A percentile compares a stretch with the other conserved stretches of the same genome.
phyloP scores from a whole-genome alignment of 2,797 vertebrate genomes.

The Apodemus agrarius region DNA sequence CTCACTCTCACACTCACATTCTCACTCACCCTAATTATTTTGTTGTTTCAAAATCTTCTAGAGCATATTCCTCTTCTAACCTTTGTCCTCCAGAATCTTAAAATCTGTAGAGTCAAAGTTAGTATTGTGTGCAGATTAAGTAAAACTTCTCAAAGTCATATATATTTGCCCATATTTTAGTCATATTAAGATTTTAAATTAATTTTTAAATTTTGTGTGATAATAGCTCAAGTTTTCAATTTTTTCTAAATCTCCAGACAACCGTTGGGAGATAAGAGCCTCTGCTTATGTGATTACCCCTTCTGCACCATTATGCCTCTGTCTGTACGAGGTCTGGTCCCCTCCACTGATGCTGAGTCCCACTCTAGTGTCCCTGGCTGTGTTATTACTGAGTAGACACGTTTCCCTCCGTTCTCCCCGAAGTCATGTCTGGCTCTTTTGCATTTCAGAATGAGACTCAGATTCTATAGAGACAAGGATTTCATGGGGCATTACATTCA shows the following conservation, averaged over 20 bases:
- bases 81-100: neutral
- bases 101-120: neutral
- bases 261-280: neutral
- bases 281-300: neutral
- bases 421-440: neutral
- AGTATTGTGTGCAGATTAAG: neutral
- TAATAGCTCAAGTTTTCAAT: neutral
- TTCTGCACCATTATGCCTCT: neutral
- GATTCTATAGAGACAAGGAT: neutral
- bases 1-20: neutral
- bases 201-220: neutral
- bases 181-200: neutral
- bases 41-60: neutral
- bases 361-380: neutral
- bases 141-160: neutral
- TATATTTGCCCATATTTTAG: neutral
- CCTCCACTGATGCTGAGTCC: neutral
- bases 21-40: neutral
- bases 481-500: neutral
- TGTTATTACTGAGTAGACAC: neutral
- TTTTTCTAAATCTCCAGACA: neutral
- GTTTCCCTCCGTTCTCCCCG: neutral
- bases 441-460: conserved; percentile 13
- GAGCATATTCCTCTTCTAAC: neutral
- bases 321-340: neutral